These are phyloP conservation scores for Hippoglossus hippoglossus DNA, from an alignment of 2,797 vertebrate species.

Conservation along the genomic window DNA sequence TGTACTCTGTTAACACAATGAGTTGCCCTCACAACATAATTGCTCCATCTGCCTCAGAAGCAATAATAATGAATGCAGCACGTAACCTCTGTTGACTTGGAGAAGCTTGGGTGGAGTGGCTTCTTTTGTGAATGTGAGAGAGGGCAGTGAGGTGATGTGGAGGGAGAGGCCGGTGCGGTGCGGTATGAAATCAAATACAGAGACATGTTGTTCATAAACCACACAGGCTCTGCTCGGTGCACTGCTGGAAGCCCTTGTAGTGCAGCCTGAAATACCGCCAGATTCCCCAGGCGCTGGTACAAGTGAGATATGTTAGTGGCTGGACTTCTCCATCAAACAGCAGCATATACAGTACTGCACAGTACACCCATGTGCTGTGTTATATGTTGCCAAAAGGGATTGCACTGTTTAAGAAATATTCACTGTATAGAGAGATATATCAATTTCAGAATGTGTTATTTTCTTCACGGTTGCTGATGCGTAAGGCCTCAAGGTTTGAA, in stretches of 20 bases:
- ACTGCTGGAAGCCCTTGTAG: conserved; percentile 62
- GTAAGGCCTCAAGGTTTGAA: conserved; percentile 2
- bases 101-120: conserved; percentile 20
- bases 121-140: conserved; percentile 43
- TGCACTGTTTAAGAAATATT: conserved; percentile 51
- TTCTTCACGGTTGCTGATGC: conserved; percentile 23
- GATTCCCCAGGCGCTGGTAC: conserved; percentile 58
- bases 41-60: conserved; percentile 37
- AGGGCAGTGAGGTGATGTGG: conserved; percentile 38
- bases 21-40: conserved; percentile 51
- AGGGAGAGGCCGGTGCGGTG: conserved; percentile 14
- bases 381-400: conserved; percentile 51
- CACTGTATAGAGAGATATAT: conserved; percentile 38
- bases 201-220: conserved; percentile 59
- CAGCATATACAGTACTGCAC: conserved; percentile 45
- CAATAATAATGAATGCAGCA: conserved; percentile 32
- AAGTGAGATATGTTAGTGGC: conserved; percentile 69
- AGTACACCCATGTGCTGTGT: conserved; percentile 36
- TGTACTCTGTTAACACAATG: conserved; percentile 34
- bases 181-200: conserved; percentile 52
- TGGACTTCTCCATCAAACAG: conserved; percentile 65
- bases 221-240: conserved; percentile 43
- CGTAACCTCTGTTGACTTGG: conserved; percentile 27
- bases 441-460: conserved; percentile 22
- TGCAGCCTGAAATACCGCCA: conserved; percentile 61